A percentile compares a stretch with the other conserved stretches of the same genome.
These are phyloP conservation scores for Oscheius sp. DNA, from an alignment of 2,888 invertebrate genomes.

Conservation along the genomic window DNA sequence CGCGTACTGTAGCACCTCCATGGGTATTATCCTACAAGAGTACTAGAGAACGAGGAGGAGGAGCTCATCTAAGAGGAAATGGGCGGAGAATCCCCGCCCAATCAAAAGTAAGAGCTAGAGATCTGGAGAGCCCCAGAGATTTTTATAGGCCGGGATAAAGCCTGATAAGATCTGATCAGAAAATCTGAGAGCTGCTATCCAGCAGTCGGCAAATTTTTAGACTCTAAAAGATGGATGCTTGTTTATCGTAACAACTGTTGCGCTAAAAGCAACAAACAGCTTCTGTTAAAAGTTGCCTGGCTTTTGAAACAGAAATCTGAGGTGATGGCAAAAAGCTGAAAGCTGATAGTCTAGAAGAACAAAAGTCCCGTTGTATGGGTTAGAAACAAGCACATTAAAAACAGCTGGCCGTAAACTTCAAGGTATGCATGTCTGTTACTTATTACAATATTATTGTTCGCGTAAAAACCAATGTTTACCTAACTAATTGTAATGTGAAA, in stretches of 20 bases:
- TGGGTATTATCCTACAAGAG: conserved; percentile 17
- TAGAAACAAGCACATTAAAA: no score
- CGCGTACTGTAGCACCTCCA: conserved; percentile 21
- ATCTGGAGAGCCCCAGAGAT: conserved; percentile 20
- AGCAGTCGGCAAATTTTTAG: background rate
- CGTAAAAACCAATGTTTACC: no score
- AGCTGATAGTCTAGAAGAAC: no score
- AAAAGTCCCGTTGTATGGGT: no score
- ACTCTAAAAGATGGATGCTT: background rate
- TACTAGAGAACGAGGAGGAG: background rate
- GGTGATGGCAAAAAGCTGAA: no score
- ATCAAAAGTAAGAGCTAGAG: conserved; percentile 34
- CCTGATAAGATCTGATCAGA: background rate
- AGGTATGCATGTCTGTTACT: no score
- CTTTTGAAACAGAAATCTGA: no score
- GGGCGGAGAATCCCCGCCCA: conserved; percentile 28
- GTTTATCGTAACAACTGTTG: background rate
- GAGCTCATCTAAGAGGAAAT: conserved; percentile 31
- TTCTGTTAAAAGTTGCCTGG: no score
- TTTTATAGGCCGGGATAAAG: conserved; percentile 5
- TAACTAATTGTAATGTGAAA: no score
- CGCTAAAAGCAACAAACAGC: no score
- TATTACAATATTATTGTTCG: no score
- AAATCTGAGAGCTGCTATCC: background rate
- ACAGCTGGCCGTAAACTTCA: no score